phyloP scores from a whole-genome alignment of 2,888 invertebrate species.

The Quadroppia sp. region DNA sequence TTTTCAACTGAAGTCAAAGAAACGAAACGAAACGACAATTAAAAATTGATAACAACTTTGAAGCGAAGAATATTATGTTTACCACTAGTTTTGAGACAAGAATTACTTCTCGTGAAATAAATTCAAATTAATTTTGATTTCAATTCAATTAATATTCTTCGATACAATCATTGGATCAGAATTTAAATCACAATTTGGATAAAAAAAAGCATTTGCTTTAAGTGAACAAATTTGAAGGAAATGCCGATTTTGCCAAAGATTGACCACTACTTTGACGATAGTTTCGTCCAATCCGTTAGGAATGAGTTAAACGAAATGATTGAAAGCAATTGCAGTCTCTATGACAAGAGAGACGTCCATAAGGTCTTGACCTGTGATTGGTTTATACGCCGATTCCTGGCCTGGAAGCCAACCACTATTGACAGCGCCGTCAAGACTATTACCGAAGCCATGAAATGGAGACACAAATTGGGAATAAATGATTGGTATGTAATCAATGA shows the following conservation, averaged over 20 bases:
- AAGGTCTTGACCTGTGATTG: slow-evolving; percentile 32
- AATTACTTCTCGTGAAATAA: slow-evolving; percentile 10
- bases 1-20: not conserved
- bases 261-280: slow-evolving; percentile 33
- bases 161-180: no score
- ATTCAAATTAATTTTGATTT: no score
- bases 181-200: no score
- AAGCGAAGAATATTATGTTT: not conserved
- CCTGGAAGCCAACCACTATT: slow-evolving; percentile 38
- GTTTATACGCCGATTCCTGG: slow-evolving; percentile 40
- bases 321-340: not conserved
- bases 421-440: slow-evolving; percentile 29
- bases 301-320: not conserved
- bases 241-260: not conserved
- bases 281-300: slow-evolving; percentile 33
- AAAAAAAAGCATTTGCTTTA: no score
- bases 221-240: not conserved
- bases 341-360: slow-evolving; percentile 33
- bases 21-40: not conserved
- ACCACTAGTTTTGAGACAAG: not conserved
- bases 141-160: no score
- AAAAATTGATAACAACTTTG: not conserved
- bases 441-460: slow-evolving; percentile 36
- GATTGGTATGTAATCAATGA: slow-evolving; percentile 38
- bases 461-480: slow-evolving; percentile 31